Percentiles rank a stretch among this genome's conserved stretches.
These are phyloP conservation scores for Rattus rattus DNA, from an alignment of 2,113 vertebrate species.

Conservation along the genomic window DNA sequence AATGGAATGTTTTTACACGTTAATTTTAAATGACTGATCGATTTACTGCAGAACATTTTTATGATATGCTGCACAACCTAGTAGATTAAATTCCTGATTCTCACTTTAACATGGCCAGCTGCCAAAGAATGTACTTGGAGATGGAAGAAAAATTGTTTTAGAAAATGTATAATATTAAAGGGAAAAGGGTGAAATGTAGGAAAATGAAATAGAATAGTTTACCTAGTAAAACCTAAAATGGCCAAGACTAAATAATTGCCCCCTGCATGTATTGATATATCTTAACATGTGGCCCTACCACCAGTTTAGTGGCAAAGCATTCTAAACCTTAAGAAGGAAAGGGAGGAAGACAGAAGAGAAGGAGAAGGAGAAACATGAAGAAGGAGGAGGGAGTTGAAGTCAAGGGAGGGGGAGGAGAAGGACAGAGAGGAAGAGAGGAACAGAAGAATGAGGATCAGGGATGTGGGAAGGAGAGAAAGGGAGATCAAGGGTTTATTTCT, in stretches of 20 bases:
- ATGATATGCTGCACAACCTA: background rate
- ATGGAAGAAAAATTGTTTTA: constrained; percentile 28
- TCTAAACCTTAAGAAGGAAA: background rate
- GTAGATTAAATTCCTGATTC: constrained; percentile 28
- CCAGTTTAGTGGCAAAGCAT: background rate
- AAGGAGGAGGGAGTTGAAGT: too few species aligned
- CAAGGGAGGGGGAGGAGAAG: too few species aligned
- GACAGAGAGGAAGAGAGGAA: background rate
- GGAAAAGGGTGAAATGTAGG: background rate
- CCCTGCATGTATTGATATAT: background rate
- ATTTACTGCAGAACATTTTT: constrained; percentile 52
- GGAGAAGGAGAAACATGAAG: background rate
- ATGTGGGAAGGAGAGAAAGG: background rate
- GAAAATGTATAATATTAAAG: constrained; percentile 7
- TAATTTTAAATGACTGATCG: constrained; percentile 48
- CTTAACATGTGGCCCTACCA: background rate
- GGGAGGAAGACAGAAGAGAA: background rate
- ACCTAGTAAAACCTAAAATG: background rate
- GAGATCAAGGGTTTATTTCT: background rate
- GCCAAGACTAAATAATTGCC: background rate
- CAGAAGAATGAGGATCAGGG: background rate
- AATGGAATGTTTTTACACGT: background rate
- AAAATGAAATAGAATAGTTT: constrained; percentile 25
- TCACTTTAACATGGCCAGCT: constrained; percentile 30
- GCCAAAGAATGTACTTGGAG: background rate